Evolutionary conservation across 2,888 invertebrate species (phyloP).

Genomic region (Nemotelus nigrinus): DNA sequence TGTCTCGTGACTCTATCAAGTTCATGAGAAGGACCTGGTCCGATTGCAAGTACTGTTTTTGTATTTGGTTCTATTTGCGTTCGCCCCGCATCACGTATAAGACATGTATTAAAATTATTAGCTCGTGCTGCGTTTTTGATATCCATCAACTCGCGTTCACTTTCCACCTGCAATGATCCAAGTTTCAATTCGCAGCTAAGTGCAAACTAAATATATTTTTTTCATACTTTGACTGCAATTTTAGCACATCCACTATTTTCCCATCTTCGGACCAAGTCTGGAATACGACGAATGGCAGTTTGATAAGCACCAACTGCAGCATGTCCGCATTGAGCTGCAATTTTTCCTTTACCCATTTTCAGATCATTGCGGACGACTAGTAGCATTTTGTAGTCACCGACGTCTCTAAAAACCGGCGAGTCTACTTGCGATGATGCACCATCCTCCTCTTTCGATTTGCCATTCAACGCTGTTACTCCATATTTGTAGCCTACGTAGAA

Average conservation of each 20-base stretch:
- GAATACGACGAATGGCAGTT: conserved; percentile 71
- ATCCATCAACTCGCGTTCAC: conserved; percentile 76
- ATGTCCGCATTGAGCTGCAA: conserved; percentile 94
- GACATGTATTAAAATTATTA: conserved; percentile 75
- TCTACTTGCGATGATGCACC: background rate
- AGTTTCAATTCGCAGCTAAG: conserved; percentile 63
- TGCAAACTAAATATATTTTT: conserved; percentile 55
- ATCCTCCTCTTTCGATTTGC: conserved; percentile 14
- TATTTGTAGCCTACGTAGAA: conserved; percentile 65
- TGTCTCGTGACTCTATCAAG: conserved; percentile 88
- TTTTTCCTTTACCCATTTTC: conserved; percentile 95
- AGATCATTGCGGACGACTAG: conserved; percentile 88
- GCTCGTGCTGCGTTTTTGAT: conserved; percentile 76
- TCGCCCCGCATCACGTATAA: conserved; percentile 90
- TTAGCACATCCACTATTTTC: conserved; percentile 84
- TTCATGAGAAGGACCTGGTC: conserved; percentile 83
- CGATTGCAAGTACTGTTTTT: conserved; percentile 89
- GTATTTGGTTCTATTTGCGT: conserved; percentile 92
- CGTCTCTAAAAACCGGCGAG: conserved; percentile 51
- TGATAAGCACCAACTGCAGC: conserved; percentile 91
- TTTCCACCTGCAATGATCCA: conserved; percentile 68
- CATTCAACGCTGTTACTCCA: conserved; percentile 53
- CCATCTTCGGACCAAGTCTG: conserved; percentile 69
- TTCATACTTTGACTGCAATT: conserved; percentile 78
- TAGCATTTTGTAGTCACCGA: conserved; percentile 80